Evolutionary conservation across 1,140 invertebrate genomes (phyloP), one percentile per base, ranked within the genome.

Genomic region (Zophobas atratus): DNA sequence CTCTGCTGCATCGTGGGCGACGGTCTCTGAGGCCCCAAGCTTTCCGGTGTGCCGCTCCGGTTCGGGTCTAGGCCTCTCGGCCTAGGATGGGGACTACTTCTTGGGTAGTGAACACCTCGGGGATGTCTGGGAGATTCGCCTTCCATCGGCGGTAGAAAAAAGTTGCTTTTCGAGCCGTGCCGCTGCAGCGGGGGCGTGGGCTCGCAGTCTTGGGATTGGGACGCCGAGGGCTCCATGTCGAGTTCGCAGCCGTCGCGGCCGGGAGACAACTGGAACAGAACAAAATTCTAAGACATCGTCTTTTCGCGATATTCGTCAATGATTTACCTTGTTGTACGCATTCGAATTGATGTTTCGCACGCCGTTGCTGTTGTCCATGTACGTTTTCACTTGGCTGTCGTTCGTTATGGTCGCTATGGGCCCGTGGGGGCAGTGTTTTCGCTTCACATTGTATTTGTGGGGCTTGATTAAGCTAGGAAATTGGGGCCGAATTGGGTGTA

Each of bases 331-430:
- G 90, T 96, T 97, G 89, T 97, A 97, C 88, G 95, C 94, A 89
- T 95, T 95, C 86, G 94, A 94, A 90, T 93, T 94, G 87, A 90
- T 87, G 88, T 90, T 91, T 88, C 92, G 88, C 89, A 93, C 92
- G 87, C 95, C 95, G 91, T 97, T 97, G 88, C 93, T 95, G 89
- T 96, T 97, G 90, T 97, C 97, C 91, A 96, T 96, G 91, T 97
- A 98, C 85, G 97, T 96, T 91, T 97, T 98, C 88, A 98, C 95
- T 91, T 96, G 94, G 88, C 80, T 86, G 70, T 86, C 84, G 80
- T 86, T 85, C 82, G 87, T 87, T 82, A 88, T 87, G 78, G 88
- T 87, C 76, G 87, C 84, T 81, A 86, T 84, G 76, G 87, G 85
- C 43, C 85, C 85, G 73, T 85, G 86, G 34, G 84, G 74, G 74